Conservation (phyloP, 1,140 invertebrate species). For the Lerema accius region DNA sequence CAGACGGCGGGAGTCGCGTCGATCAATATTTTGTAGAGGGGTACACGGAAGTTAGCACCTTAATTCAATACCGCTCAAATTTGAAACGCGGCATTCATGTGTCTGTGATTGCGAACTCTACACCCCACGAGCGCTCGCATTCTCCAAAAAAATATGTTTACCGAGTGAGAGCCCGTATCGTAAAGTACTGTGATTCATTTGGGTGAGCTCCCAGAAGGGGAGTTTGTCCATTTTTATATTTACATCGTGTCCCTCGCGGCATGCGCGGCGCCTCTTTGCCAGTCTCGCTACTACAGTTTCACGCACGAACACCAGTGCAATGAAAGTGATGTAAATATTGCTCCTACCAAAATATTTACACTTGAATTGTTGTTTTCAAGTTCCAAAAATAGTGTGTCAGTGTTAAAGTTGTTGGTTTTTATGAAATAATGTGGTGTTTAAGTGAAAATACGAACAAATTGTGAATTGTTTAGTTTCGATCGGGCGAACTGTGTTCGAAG, state of each 20-base stretch:
- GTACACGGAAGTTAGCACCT: constrained; percentile 70
- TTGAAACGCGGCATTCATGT: constrained; percentile 50
- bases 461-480: constrained; percentile 71
- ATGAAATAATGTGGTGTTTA: constrained; percentile 55
- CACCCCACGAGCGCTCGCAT: constrained; percentile 30
- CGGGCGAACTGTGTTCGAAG: constrained; percentile 61
- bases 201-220: constrained; percentile 78
- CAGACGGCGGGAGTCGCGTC: constrained; percentile 65
- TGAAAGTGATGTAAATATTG: constrained; percentile 79
- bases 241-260: constrained; percentile 78
- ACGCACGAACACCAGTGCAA: constrained; percentile 78
- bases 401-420: constrained; percentile 52
- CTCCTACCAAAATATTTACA: constrained; percentile 77
- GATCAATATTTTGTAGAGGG: constrained; percentile 79
- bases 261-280: constrained; percentile 77
- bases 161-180: constrained; percentile 49
- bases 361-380: constrained; percentile 68
- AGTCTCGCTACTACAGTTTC: constrained; percentile 78
- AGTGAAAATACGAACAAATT: constrained; percentile 59
- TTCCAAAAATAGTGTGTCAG: constrained; percentile 47
- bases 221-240: constrained; percentile 82
- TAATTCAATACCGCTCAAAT: constrained; percentile 68
- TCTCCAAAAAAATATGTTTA: constrained; percentile 49
- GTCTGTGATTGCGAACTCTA: constrained; percentile 36
- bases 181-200: constrained; percentile 75